Evolutionary conservation across 1,140 invertebrate genomes (phyloP), one percentile per base, ranked within the genome.

Genomic region (Chrysomallon squamiferum): DNA sequence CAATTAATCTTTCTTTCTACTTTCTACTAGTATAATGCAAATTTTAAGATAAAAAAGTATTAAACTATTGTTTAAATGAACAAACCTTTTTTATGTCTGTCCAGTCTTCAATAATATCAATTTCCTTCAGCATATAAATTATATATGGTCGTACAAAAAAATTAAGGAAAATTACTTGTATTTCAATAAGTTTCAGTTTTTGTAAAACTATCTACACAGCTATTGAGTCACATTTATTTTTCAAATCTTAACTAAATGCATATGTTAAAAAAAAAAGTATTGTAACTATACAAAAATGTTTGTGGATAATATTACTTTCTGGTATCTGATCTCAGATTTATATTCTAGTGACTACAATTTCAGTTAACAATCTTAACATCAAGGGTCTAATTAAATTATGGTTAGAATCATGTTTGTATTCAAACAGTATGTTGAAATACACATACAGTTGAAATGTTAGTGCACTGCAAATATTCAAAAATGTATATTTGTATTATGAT

Each of bases 101-200:
- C 95, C 95, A 98, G 85, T 98, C 96, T 83, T 97, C 95, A 83
- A 97, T 89, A 78, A 98, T 97, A 78, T 98, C 95, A 54, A 91
- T 88, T 66, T 97, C 95, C 67, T 90, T 92, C 35, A 98, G 88
- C 94, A 97, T 96, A 79, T 98, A 98, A 0, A 98, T 95, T 73
- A 98, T 94, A 85, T 95, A 98, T 54, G 96, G 96, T 0, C 95
- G 75, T 86, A 29, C 50, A 50, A 59, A 47, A 65, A 63, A 72
- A 72, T 67, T 79, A 72, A 56, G 69, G 66, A 65, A 68, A 59
- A 25, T 25, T 3, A 2, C 9, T 54, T 15, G 11, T 29, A 15
- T 22, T 5, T 15, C 15, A 47, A 5, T 47, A 0, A 47, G n/a
- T 22, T 47, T 47, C n/a, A 20, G 9, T 11, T 5, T 5, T 6